Evolutionary conservation across 2,113 vertebrate species (phyloP), one percentile per base, ranked within the genome.

Genomic region (Burhinus bistriatus): DNA sequence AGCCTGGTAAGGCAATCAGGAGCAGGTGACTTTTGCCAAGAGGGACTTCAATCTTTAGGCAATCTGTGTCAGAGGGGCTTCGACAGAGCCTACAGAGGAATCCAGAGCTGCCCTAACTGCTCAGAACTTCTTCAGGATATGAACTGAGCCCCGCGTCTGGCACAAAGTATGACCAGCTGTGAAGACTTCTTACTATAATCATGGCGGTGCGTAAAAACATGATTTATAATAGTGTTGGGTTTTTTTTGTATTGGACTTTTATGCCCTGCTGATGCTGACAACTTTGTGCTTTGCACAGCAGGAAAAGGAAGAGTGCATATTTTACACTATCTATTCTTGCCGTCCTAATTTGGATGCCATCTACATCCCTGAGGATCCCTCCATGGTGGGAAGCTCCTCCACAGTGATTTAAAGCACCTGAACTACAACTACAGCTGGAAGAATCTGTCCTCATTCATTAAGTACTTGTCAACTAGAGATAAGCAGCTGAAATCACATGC

Each of bases 121-220:
- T 88, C 58, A 54, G n/a, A 83, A 73, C 40, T 77, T 78, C 42
- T 78, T 65, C 22, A 76, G 52, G 15, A 38, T 44, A 38, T 2
- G 14, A 87, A 44, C 2, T 2, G 44, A 72, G 32, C 12, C 66
- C 34, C 20, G 38, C 0, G 0, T 32, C 40, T 69, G 23, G 22
- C 4, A 10, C 22, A 42, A 79, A 80, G 15, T 5, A 12, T 32
- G 26, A 49, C 15, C 14, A 32, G 16, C 19, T 71, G 18, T 21
- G n/a, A 90, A 73, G 40, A 4, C 1, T 61, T 75, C 45, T 82
- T 62, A 34, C 15, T 68, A 23, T 8, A 80, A 15, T 9, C 22
- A 21, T 3, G 18, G 66, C 45, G 91, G 29, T 23, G 20, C 1
- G 3, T 86, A 52, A 81, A 84, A 87, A 5, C 6, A 32, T 38